Conservation (phyloP, 1,140 invertebrate genomes). For the Harpegnathos saltator region DNA sequence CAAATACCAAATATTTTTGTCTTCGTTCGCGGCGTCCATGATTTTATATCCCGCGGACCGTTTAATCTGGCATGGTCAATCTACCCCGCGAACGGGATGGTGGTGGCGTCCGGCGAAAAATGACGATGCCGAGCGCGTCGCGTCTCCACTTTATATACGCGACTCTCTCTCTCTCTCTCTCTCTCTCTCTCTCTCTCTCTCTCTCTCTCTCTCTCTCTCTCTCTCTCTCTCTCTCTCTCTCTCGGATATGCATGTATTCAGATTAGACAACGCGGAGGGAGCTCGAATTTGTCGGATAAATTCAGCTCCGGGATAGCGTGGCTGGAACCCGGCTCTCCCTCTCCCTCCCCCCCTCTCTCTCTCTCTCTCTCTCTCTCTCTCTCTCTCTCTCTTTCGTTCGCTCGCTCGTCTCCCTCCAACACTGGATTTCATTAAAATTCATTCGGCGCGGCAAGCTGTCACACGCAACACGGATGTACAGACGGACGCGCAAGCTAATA, state of each 20-base stretch:
- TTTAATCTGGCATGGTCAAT: conserved; percentile 53
- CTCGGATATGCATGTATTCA: conserved; percentile 67
- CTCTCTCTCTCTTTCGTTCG: no score
- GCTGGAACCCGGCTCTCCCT: conserved; percentile 19
- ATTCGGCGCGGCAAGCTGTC: conserved; percentile 72
- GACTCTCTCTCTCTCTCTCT: not conserved
- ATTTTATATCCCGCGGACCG: conserved; percentile 22
- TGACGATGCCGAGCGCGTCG: conserved; percentile 52
- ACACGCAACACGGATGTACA: conserved; percentile 63
- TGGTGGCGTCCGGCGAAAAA: conserved; percentile 23
- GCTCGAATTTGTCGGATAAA: conserved; percentile 72
- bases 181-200: conserved; percentile 7
- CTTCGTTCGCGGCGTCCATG: no score
- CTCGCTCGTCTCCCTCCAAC: no score
- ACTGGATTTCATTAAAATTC: conserved; percentile 74
- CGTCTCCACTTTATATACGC: conserved; percentile 50
- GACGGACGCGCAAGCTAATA: conserved; percentile 62
- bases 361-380: no score
- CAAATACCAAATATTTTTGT: no score
- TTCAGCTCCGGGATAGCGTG: conserved; percentile 55
- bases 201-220: conserved; percentile 6
- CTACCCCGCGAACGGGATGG: not conserved
- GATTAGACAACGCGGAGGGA: conserved; percentile 71
- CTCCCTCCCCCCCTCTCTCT: no score
- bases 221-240: not conserved